Evolutionary conservation across 1,140 invertebrate genomes (phyloP).

Genomic region (Zaprionus davidi): DNA sequence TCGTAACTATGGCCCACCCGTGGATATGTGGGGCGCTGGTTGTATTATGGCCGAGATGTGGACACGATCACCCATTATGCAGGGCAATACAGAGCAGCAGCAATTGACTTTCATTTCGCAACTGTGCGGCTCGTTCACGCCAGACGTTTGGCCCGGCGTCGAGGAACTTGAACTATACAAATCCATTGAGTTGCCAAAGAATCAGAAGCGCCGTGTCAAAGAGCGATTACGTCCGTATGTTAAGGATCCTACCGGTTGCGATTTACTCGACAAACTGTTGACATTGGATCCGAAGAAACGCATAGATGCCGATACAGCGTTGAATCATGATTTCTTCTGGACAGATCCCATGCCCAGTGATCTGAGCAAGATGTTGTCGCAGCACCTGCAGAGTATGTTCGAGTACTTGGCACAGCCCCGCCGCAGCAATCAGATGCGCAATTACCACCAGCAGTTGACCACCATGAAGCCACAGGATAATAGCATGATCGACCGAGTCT

Average conservation of each 20-base stretch:
- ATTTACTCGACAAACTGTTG: conserved; percentile 96
- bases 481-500: conserved; percentile 83
- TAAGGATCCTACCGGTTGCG: conserved; percentile 95
- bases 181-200: conserved; percentile 95
- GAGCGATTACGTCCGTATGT: conserved; percentile 96
- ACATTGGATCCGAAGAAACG: conserved; percentile 96
- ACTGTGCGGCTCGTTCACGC: conserved; percentile 97
- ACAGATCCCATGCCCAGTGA: conserved; percentile 97
- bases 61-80: conserved; percentile 95
- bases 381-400: conserved; percentile 98
- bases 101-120: conserved; percentile 98
- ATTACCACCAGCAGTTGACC: conserved; percentile 87
- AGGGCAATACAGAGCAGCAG: conserved; percentile 98
- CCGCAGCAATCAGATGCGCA: conserved; percentile 88
- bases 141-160: conserved; percentile 97
- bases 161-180: conserved; percentile 96
- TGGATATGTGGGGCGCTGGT: conserved; percentile 99
- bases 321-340: conserved; percentile 99
- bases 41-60: conserved; percentile 99
- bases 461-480: conserved; percentile 83
- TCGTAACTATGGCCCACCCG: conserved; percentile 97
- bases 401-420: conserved; percentile 95
- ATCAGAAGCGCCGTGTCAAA: conserved; percentile 96
- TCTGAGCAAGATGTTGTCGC: conserved; percentile 95
- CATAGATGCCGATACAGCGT: conserved; percentile 94